Base-by-base conservation (phyloP, 2,888 invertebrate species). In the Pristionchus fissidentatus region DNA sequence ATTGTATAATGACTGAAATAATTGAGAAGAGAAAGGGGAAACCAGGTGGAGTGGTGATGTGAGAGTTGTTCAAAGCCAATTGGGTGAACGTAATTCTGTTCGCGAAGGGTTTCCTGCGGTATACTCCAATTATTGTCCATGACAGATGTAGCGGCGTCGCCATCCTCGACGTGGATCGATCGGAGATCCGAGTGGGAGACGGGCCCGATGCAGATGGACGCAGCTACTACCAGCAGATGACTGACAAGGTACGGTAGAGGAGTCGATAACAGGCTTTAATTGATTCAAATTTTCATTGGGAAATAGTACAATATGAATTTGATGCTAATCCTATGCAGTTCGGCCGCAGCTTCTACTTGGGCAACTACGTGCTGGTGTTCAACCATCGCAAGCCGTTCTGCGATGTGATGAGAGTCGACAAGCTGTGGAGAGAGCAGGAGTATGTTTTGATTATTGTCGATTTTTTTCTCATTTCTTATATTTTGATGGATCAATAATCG, bases 301-400 rank as follows among this genome's bases (percentile, higher is more conserved):
- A 29, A 35, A 5, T 62, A 29, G 29, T 62, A 32, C 32, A 22
- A 13, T 29, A 43, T 41, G 13, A 38, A 4, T 10, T 3, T 41
- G 73, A 46, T 29, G 62, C 32, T 62, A 35, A 15, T 62, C 26
- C n/a, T 29, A 49, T 22, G 13, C 60, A 80, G 80, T 22, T 7
- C 60, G 80, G 80, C 22, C 43, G 52, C n/a, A 29, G 13, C 38
- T 93, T 93, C 86, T 93, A 93, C 89, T 87, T 93, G 91, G 94
- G 98, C 0, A 98, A 99, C 93, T 97, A 95, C 93, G 97, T 98
- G 66, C 97, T 97, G 92, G 96, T 98, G 22, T 96, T 96, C 85
- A 91, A 92, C 22, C 96, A 96, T 0, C 96, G 96, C 90, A 96
- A 96, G 26, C 96, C 96, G 77, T 95, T 96, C 93, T 97, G 97